A percentile compares a stretch with the other conserved stretches of the same genome.
Evolutionary conservation across 2,797 vertebrate species (phyloP).

Genomic region (Megalops cyprinoides): DNA sequence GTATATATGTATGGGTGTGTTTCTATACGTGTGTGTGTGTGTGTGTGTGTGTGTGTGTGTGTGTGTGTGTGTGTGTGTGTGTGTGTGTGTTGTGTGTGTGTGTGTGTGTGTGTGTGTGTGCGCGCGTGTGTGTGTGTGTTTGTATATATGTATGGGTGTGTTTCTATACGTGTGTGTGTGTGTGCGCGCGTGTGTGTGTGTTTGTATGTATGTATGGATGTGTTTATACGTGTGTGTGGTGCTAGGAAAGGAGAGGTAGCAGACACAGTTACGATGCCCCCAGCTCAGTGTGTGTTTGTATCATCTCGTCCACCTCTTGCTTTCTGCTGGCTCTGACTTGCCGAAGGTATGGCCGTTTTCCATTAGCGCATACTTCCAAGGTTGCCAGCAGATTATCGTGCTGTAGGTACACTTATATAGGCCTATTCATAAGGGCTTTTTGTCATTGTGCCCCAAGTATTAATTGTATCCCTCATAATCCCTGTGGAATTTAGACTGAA

Average conservation of each 20-base stretch:
- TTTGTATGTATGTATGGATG: neutral
- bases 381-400: neutral
- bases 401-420: neutral
- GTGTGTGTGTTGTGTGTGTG: neutral
- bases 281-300: neutral
- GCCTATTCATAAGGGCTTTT: neutral
- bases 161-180: too few relatives aligned
- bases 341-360: neutral
- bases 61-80: neutral
- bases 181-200: too few relatives aligned
- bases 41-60: neutral
- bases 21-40: too few relatives aligned
- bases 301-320: neutral
- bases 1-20: too few relatives aligned
- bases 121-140: too few relatives aligned
- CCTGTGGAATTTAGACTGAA: slow-evolving; percentile 24
- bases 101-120: slow-evolving; percentile 2
- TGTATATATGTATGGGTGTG: too few relatives aligned
- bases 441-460: slow-evolving; percentile 12
- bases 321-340: neutral
- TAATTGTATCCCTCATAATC: slow-evolving; percentile 35
- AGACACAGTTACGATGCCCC: neutral
- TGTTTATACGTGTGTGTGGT: neutral
- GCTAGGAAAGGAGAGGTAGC: neutral
- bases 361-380: neutral